Base-by-base conservation (phyloP, 2,888 invertebrate species). In the Salticus scenicus region DNA sequence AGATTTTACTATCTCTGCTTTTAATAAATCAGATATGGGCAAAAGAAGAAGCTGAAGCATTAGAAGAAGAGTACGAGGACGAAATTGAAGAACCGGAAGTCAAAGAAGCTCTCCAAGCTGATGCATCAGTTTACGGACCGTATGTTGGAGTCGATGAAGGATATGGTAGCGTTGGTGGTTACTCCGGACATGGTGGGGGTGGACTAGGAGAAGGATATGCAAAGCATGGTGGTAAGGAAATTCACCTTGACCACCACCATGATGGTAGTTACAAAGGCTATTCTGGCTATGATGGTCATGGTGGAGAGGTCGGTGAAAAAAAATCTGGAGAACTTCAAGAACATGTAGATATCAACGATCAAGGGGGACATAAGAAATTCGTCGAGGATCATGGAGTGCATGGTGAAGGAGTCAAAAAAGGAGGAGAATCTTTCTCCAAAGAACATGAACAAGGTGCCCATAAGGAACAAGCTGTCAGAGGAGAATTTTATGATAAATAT, bases 331-430 rank as follows among this genome's bases (percentile, higher is more conserved):
- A 63, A 2, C 78, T 70, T 12, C 74, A 87, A 66, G 76, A 78
- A 10, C 79, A 87, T 47, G 70, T 51, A 5, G 71, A 74, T 31
- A 41, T 64, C 0, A 77, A 33, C 1, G 85, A 81, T 10, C 57
- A 85, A 12, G 87, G 64, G 0, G 81, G 77, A 20, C 85, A 85
- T 12, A 81, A 87, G 30, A 87, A 87, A 20, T 66, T 79, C 24
- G 64, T 76, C 0, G 85, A 86, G 28, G 77, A 80, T 24, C 85
- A 86, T 12, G 85, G 71, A 0, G 79, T 63, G 0, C 85, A 86
- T 51, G 85, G 85, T 20, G 85, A 86, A 37, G 85, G 85, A 17
- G 0, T 86, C 5, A 86, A 86, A 41, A 77, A 87, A 17, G 87
- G 85, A 27, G 81, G 78, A n/a, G 63, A 87, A 27, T 75, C 73